Base-by-base conservation (phyloP, 2,888 invertebrate species). In the Amblyjoppa fuscipennis region DNA sequence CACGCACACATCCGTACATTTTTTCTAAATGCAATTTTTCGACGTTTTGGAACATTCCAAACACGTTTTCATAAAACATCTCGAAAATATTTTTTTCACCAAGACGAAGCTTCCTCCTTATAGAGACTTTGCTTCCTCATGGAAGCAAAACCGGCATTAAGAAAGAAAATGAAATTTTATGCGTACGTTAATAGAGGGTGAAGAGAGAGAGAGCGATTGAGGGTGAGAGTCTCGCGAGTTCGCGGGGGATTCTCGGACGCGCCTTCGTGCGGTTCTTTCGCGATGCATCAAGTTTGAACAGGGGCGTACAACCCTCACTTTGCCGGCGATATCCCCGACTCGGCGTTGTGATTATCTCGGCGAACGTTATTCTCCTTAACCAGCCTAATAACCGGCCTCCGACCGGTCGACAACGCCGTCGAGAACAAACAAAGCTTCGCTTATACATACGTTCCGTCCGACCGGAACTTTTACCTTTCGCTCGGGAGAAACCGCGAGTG, bases 311-410 rank as follows among this genome's bases (percentile, higher is more conserved):
- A 64, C 68, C 66, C 38, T 53, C 38, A 89, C 91, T 84, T 89
- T 89, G 84, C 69, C 89, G 89, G 89, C 90, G 91, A 92, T 92
- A 92, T 87, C 90, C 86, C 59, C 59, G 59, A 59, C 59, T 59
- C 59, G 25, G 4, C 92, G 89, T 91, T 91, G 91, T 92, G 92
- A 92, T 93, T 93, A 93, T 93, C 93, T 91, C 89, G 88, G 90
- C 88, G 89, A 87, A 90, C 93, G 92, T 91, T 91, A 89, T 90
- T 91, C 91, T 88, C 87, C 85, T 66, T 66, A 59, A 80, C 77
- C 73, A 78, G 83, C 68, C 77, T 64, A 64, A 64, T 64, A 64
- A 64, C 64, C 64, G 64, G 64, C 34, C 64, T 64, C 64, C 64
- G 64, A 34, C 64, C 3, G 16, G 31, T 64, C 31, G 64, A n/a